Conservation (phyloP, 2,888 invertebrate genomes). For the Tinea semifulvella region DNA sequence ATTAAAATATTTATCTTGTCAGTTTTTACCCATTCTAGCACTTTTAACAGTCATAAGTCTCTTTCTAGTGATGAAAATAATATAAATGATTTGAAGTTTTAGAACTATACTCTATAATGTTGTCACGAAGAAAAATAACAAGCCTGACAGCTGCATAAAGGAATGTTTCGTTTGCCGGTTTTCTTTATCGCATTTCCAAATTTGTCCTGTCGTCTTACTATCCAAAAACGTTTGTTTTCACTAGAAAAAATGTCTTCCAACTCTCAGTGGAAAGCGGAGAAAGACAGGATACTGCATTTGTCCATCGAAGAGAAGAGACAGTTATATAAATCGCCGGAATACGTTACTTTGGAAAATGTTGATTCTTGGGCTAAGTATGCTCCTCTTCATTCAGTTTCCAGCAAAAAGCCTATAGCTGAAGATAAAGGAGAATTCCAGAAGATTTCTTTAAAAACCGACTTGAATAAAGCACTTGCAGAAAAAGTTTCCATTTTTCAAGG, state of each 20-base stretch:
- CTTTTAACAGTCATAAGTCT: too few species aligned
- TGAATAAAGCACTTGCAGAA: slow-evolving; percentile 55
- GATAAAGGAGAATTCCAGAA: slow-evolving; percentile 41
- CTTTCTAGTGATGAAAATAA: too few species aligned
- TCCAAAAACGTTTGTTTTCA: background rate
- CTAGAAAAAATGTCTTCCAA: slow-evolving; percentile 47
- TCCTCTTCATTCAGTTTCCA: slow-evolving; percentile 35
- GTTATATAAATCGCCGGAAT: slow-evolving; percentile 47
- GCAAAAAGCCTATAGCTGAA: slow-evolving; percentile 42
- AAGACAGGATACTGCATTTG: slow-evolving; percentile 61
- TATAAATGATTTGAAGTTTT: too few species aligned
- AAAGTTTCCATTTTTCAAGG: slow-evolving; percentile 76
- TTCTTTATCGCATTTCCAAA: background rate
- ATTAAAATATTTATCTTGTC: too few species aligned
- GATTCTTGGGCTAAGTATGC: slow-evolving; percentile 67
- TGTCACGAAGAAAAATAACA: too few species aligned
- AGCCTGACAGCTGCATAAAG: background rate
- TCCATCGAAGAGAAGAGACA: slow-evolving; percentile 61
- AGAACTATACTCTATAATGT: too few species aligned
- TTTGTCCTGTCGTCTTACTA: background rate
- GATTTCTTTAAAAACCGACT: slow-evolving; percentile 33
- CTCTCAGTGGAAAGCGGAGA: slow-evolving; percentile 55
- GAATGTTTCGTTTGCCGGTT: background rate
- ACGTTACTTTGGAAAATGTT: slow-evolving; percentile 48
- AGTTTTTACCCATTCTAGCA: too few species aligned